Percentiles rank a stretch among this genome's conserved stretches.
Evolutionary conservation across 1,140 invertebrate genomes (phyloP).

Genomic region (Euwallacea fornicatus): DNA sequence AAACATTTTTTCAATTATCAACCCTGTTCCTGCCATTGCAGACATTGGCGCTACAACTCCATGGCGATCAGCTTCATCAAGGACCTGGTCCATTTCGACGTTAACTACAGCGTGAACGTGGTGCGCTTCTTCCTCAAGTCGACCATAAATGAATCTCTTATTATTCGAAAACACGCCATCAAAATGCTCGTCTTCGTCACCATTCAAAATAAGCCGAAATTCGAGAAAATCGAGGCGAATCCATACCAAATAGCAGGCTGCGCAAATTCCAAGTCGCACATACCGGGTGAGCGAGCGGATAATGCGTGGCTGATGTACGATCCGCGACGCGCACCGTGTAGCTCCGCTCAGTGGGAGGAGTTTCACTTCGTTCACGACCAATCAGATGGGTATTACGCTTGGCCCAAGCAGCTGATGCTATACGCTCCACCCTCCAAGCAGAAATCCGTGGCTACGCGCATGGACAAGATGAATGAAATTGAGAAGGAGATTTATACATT

Average conservation of each 20-base stretch:
- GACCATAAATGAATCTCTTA: slow-evolving; percentile 75
- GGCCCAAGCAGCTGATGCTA: slow-evolving; percentile 70
- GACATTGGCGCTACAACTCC: slow-evolving; percentile 79
- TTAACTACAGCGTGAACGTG: slow-evolving; percentile 62
- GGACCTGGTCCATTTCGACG: slow-evolving; percentile 71
- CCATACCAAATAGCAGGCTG: slow-evolving; percentile 38
- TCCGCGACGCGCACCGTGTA: slow-evolving; percentile 60
- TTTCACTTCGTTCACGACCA: slow-evolving; percentile 70
- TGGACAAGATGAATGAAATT: slow-evolving; percentile 50
- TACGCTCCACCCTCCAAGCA: slow-evolving; percentile 67
- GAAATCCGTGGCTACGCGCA: slow-evolving; percentile 54
- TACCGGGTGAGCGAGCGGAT: slow-evolving; percentile 63
- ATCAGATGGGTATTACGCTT: slow-evolving; percentile 76
- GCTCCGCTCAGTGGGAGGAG: slow-evolving; percentile 74
- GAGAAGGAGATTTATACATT: slow-evolving; percentile 65
- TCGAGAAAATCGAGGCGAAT: slow-evolving; percentile 60
- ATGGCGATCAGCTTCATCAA: slow-evolving; percentile 74
- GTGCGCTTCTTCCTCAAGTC: slow-evolving; percentile 69
- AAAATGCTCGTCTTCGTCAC: slow-evolving; percentile 67
- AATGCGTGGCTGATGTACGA: slow-evolving; percentile 78
- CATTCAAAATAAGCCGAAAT: slow-evolving; percentile 74
- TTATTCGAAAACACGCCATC: slow-evolving; percentile 72
- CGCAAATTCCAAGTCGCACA: slow-evolving; percentile 40
- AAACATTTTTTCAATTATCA: too few species aligned
- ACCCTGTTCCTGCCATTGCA: slow-evolving; percentile 47